Evolutionary conservation across 2,888 invertebrate species (phyloP), one percentile per base, ranked within the genome.

Genomic region (Uropetala carovei): DNA sequence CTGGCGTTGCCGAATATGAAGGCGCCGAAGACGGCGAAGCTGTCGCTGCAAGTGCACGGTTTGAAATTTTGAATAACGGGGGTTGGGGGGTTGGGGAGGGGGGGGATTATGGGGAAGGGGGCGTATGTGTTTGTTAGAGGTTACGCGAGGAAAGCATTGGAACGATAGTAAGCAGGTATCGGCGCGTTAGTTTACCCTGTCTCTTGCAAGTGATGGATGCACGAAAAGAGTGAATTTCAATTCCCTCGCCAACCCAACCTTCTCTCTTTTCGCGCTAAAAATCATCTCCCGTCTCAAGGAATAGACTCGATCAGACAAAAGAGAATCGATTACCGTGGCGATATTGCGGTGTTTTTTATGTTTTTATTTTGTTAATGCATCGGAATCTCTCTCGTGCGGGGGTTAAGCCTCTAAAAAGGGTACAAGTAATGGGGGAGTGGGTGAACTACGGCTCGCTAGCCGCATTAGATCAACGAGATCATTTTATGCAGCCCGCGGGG

Each of bases 151-250:
- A 75, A 75, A 27, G 27, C 22, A 27, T 27, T 75, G 22, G 22
- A 68, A 9, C n/a, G 5, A 0, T 68, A 43, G 43, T 11, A 75
- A 5, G 43, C 43, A 43, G 43, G 43, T 43, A 43, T 43, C 43
- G 3, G 3, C 43, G 43, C 43, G 43, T 43, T 43, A 43, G 43
- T 43, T 43, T 75, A 10, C 27, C 22, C 18, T 75, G 22, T 13
- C 75, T 64, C 64, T 18, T 64, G 64, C 64, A n/a, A 27, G 75
- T 27, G 75, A 75, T 75, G 75, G 27, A 75, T 75, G 75, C 75
- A 10, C 43, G 43, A 43, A 43, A 43, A 43, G 5, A 43, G 43
- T 43, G 43, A 43, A 43, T 43, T 43, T 43, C 43, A 43, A 43
- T 43, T 43, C 43, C 3, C 43, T 43, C 43, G 43, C 43, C 3